These are phyloP conservation scores for Sabatieria punctata DNA, from an alignment of 2,888 invertebrate genomes.

Conservation along the genomic window DNA sequence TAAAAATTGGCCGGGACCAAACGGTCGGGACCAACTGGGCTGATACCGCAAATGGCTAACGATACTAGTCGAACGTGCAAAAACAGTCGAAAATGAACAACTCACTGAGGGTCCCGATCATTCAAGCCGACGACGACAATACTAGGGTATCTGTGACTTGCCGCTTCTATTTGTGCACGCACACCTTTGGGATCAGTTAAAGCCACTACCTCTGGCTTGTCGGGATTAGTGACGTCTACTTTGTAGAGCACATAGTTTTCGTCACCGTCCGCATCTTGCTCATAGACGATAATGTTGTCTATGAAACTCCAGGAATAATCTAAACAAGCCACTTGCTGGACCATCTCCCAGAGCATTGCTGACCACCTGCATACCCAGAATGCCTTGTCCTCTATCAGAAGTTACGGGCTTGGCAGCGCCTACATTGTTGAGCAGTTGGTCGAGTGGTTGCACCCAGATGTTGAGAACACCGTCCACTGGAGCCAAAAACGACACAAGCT, in stretches of 20 bases:
- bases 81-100: too few relatives aligned
- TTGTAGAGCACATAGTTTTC: neutral
- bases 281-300: too few relatives aligned
- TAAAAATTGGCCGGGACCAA: too few relatives aligned
- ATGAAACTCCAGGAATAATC: too few relatives aligned
- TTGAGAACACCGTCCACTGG: slow-evolving; percentile 1
- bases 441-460: slow-evolving; percentile 4
- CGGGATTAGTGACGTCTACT: too few relatives aligned
- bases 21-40: too few relatives aligned
- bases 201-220: too few relatives aligned
- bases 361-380: neutral
- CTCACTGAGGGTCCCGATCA: neutral
- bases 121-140: neutral
- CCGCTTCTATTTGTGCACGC: neutral
- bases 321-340: too few relatives aligned
- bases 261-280: too few relatives aligned
- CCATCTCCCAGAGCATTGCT: too few relatives aligned
- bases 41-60: too few relatives aligned
- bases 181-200: neutral
- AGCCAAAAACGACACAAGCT: neutral
- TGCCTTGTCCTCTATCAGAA: neutral
- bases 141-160: neutral
- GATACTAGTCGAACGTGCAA: too few relatives aligned
- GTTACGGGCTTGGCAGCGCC: neutral
- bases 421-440: neutral